Base-by-base conservation (phyloP, 2,888 invertebrate genomes). In the Amphipyra berbera region DNA sequence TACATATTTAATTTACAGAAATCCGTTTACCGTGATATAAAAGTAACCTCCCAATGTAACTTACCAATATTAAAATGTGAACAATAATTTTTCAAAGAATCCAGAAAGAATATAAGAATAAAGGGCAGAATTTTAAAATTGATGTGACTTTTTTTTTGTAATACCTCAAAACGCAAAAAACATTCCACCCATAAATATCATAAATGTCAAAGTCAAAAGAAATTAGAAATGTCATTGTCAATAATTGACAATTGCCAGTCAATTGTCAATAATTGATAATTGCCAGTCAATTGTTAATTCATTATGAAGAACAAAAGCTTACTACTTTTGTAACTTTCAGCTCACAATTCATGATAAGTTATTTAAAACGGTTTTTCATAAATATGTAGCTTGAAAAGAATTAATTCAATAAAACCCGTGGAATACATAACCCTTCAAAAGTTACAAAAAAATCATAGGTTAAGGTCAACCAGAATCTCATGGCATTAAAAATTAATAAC, bases 21-120 rank as follows among this genome's bases (percentile, higher is more conserved):
- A 35, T 35, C n/a, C 12, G 9, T 8, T 2, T 40, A 21, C 6
- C 30, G 6, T 35, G 37, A 40, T 33, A 47, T 40, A 9, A 15
- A 40, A n/a, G 13, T 45, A 33, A 58, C 2, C 15, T 47, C 8
- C 37, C 12, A 50, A 49, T 50, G 6, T 40, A 46, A 58, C 69
- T 70, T 62, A 78, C 77, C 72, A 42, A 48, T 45, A 35, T 27
- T 44, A 57, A 14, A 27, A 60, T 33, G 49, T 54, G 41, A 69
- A 76, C 67, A 65, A 65, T 64, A 77, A 76, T 78, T 78, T 77
- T 52, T 62, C 30, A 47, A 48, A 38, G 52, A 75, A 60, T 41
- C 56, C 61, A 60, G 54, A 57, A 71, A 69, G 47, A 57, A 21
- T 21, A 12, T 53, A 44, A 35, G 44, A 59, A 54, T 37, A 6